A percentile compares a stretch with the other conserved stretches of the same genome.
Conservation (phyloP, 1,140 invertebrate species). For the Saccostrea echinata region DNA sequence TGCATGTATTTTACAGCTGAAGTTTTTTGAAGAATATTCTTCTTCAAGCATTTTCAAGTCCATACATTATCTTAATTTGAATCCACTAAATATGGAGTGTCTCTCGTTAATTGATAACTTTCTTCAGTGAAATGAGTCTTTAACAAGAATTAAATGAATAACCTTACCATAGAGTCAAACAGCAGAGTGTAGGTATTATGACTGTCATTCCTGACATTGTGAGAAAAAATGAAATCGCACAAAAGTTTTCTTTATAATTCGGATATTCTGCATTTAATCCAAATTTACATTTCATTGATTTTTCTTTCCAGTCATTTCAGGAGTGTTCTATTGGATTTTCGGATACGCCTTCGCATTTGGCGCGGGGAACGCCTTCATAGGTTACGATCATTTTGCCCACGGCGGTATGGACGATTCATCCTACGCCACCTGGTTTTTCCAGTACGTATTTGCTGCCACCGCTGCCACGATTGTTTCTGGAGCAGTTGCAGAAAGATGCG, state of each 20-base stretch:
- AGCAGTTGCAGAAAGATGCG: slow-evolving; percentile 83
- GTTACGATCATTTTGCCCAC: slow-evolving; percentile 61
- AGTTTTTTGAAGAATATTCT: no score
- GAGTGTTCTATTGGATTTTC: slow-evolving; percentile 82
- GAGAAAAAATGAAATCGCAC: neutral
- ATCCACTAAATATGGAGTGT: no score
- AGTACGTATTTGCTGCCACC: slow-evolving; percentile 75
- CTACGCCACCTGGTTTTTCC: slow-evolving; percentile 69
- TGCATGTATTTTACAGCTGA: no score
- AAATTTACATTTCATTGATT: neutral
- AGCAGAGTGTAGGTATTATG: no score
- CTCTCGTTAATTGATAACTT: no score
- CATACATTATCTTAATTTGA: no score
- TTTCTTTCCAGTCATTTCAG: slow-evolving; percentile 80
- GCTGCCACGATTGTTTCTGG: slow-evolving; percentile 81
- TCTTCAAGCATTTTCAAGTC: no score
- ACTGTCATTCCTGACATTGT: no score
- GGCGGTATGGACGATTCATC: slow-evolving; percentile 44
- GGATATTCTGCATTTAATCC: neutral
- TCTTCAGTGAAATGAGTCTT: no score
- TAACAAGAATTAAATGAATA: no score
- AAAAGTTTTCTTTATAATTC: neutral
- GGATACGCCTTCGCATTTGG: slow-evolving; percentile 83
- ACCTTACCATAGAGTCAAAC: no score
- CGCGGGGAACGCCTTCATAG: slow-evolving; percentile 72